These are phyloP conservation scores for Dicaeum eximium DNA, from an alignment of 2,113 vertebrate genomes.

Conservation along the genomic window DNA sequence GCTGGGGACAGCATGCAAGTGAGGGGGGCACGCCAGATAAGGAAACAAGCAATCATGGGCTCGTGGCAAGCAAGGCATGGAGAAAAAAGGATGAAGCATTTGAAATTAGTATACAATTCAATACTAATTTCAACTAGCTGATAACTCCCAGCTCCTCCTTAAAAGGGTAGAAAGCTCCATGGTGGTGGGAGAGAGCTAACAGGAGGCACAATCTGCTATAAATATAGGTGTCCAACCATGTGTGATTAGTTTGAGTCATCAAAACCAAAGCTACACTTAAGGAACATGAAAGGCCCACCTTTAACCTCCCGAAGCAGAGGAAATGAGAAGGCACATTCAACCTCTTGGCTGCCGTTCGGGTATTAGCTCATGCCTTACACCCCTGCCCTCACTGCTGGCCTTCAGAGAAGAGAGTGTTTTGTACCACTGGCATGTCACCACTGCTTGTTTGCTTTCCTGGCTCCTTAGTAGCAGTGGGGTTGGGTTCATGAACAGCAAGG, in stretches of 20 bases:
- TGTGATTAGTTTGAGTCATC: constrained; percentile 42
- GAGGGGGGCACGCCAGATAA: not conserved
- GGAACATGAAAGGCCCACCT: constrained; percentile 34
- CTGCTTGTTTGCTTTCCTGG: constrained; percentile 31
- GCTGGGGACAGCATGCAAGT: not conserved
- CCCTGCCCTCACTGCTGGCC: not conserved
- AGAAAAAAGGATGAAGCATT: not conserved
- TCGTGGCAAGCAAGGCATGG: not conserved
- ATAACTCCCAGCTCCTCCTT: not conserved
- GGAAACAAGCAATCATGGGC: not conserved
- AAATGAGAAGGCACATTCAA: constrained; percentile 37
- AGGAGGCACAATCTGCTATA: not conserved
- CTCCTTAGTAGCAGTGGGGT: not conserved
- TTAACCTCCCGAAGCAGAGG: not conserved
- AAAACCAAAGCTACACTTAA: constrained; percentile 12
- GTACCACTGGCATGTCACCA: not conserved
- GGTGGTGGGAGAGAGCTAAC: not conserved
- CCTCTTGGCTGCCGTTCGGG: not conserved
- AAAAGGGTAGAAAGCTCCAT: not conserved
- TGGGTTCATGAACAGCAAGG: constrained; percentile 29
- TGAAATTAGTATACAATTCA: not conserved
- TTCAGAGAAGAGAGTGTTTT: not conserved
- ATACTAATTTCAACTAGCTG: not conserved
- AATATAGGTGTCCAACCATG: not conserved
- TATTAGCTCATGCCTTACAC: not conserved